Evolutionary conservation across 2,888 invertebrate species (phyloP), one percentile per base, ranked within the genome.

Genomic region (Onchidella celtica): DNA sequence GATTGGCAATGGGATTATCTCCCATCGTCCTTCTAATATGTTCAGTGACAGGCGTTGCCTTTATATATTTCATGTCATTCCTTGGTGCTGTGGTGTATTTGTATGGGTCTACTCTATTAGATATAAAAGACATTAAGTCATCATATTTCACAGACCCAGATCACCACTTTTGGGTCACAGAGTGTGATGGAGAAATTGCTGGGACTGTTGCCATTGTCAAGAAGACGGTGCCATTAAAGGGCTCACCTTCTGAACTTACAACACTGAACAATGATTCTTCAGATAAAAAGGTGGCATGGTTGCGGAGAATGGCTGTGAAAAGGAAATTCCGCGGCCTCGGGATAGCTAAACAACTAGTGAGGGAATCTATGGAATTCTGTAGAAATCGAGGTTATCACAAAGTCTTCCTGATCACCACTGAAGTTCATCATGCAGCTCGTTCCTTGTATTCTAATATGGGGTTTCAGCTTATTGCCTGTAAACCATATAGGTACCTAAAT

Each of bases 371-470:
- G 3, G 59, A 79, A 27, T 87, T 87, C 65, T 86, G 86, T 72
- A 75, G 47, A 55, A 36, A 63, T 17, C 72, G 66, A 9, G 63
- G 79, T n/a, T 87, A 86, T 63, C 61, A 81, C 27, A 65, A 59
- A 17, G 79, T 87, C 17, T 82, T 84, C 47, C 72, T 87, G n/a
- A 86, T 87, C 3, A 87, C 87, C 1, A 87, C 87, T 27, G 84
- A 85, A 74, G 82, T 85, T 3, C 87, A 87, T 32, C 77, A 84
- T 63, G 83, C 87, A n/a, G 86, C 87, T 0, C 66, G 86, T 14
- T 76, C 79, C 27, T 73, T 87, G 61, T 87, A 86, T 74, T 69
- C 40, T 21, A 73, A 29, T 29, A 59, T 83, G 47, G 87, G 87
- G 2, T 87, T 87, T 74, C 36, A 65, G 11, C 78, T 83, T 32